phyloP scores from a whole-genome alignment of 2,888 invertebrate genomes.

The Pecten maximus region DNA sequence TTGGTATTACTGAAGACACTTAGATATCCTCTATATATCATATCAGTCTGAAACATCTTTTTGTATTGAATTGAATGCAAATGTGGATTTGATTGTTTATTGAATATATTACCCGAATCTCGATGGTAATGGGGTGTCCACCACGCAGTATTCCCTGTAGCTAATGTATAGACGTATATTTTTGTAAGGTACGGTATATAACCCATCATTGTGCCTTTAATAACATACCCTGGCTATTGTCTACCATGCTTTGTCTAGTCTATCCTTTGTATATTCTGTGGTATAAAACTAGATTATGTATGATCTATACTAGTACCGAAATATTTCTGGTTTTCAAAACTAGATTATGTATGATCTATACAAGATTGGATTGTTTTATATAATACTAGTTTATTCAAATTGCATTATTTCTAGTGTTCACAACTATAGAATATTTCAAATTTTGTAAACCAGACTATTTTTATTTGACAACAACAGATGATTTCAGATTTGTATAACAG shows the following conservation, averaged over 20 bases:
- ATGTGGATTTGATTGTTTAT: background rate
- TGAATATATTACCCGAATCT: background rate
- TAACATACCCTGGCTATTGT: background rate
- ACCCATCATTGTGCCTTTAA: slow-evolving; percentile 2
- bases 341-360: background rate
- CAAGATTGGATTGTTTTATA: background rate
- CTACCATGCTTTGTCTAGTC: background rate
- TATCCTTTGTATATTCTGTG: background rate
- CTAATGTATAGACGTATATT: slow-evolving; percentile 24
- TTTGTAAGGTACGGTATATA: slow-evolving; percentile 14
- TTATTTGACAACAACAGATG: too few species aligned
- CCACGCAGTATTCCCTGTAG: slow-evolving; percentile 13
- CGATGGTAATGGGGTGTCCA: background rate
- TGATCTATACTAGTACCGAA: background rate
- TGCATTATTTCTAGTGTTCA: background rate
- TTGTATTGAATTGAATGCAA: background rate
- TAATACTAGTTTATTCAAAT: background rate
- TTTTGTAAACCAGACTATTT: too few species aligned
- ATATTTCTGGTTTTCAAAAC: background rate
- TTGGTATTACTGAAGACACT: too few species aligned
- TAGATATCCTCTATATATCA: too few species aligned
- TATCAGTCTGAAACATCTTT: background rate
- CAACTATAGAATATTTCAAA: background rate
- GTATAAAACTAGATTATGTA: background rate
- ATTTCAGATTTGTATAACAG: background rate